Conservation (phyloP, 2,888 invertebrate genomes). For the Ferdinandea cuprea region DNA sequence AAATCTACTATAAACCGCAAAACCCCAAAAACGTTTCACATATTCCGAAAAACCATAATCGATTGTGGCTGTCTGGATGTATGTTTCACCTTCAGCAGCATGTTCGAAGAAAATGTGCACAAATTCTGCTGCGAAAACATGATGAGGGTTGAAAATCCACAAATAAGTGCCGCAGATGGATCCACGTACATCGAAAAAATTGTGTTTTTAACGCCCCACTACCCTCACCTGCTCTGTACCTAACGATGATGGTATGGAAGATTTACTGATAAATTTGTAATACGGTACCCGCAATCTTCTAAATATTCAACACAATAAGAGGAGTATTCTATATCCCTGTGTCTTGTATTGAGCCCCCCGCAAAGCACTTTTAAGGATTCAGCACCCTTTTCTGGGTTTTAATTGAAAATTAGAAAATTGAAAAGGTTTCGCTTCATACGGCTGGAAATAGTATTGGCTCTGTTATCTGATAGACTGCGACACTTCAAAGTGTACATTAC, state of each 20-base stretch:
- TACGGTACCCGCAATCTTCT: conserved; percentile 33
- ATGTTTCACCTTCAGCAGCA: conserved; percentile 15
- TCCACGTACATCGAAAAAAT: neutral
- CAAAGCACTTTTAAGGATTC: conserved; percentile 36
- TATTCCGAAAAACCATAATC: conserved; percentile 43
- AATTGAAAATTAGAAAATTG: conserved; percentile 62
- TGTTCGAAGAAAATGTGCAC: conserved; percentile 11
- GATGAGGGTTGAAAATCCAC: conserved; percentile 47
- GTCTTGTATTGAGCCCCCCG: conserved; percentile 12
- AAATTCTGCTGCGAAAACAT: conserved; percentile 43
- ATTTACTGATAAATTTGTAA: conserved; percentile 52
- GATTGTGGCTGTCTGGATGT: conserved; percentile 45
- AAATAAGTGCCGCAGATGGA: conserved; percentile 38
- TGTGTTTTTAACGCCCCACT: neutral
- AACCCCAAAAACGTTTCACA: conserved; percentile 42
- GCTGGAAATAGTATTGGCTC: neutral
- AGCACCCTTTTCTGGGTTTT: conserved; percentile 41
- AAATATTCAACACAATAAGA: conserved; percentile 39
- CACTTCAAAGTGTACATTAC: conserved; percentile 38
- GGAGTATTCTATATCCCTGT: conserved; percentile 21
- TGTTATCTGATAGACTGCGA: conserved; percentile 3
- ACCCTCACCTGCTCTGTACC: conserved; percentile 4
- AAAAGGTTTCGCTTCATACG: conserved; percentile 25
- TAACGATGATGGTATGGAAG: conserved; percentile 30
- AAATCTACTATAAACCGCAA: conserved; percentile 35